These are phyloP conservation scores for Bembecia ichneumoniformis DNA, from an alignment of 2,888 invertebrate species.

Conservation along the genomic window DNA sequence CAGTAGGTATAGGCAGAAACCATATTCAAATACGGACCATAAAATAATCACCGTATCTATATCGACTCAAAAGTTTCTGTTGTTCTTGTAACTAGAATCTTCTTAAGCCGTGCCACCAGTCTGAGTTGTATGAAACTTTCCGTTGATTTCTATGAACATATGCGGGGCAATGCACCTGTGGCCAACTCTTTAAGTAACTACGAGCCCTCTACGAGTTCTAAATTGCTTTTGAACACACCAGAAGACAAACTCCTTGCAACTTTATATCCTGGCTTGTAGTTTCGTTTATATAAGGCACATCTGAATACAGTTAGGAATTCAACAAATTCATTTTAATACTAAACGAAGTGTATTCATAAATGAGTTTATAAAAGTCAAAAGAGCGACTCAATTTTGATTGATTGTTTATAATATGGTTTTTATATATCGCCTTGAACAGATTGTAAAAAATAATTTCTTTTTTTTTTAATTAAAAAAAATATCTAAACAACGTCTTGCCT, in stretches of 20 bases:
- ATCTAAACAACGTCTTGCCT: too few relatives aligned
- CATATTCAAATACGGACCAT: too few relatives aligned
- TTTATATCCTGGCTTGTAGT: neutral
- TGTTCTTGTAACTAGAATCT: conserved; percentile 12
- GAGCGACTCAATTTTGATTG: too few relatives aligned
- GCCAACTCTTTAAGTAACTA: conserved; percentile 9
- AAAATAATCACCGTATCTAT: neutral
- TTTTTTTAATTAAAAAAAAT: too few relatives aligned
- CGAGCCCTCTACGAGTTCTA: conserved; percentile 22
- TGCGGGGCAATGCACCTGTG: conserved; percentile 26
- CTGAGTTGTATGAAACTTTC: conserved; percentile 29
- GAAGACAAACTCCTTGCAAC: neutral
- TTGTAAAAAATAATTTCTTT: too few relatives aligned
- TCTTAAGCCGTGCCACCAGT: conserved; percentile 19
- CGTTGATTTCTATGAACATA: conserved; percentile 29
- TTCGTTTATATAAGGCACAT: neutral
- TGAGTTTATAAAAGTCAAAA: too few relatives aligned
- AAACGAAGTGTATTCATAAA: too few relatives aligned
- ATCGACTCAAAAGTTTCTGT: neutral
- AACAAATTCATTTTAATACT: too few relatives aligned
- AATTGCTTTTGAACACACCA: conserved; percentile 20
- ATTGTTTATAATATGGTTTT: too few relatives aligned
- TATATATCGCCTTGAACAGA: too few relatives aligned
- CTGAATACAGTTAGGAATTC: too few relatives aligned
- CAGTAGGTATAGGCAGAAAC: too few relatives aligned